Conservation (phyloP, 2,797 vertebrate genomes). For the Alauda arvensis region DNA sequence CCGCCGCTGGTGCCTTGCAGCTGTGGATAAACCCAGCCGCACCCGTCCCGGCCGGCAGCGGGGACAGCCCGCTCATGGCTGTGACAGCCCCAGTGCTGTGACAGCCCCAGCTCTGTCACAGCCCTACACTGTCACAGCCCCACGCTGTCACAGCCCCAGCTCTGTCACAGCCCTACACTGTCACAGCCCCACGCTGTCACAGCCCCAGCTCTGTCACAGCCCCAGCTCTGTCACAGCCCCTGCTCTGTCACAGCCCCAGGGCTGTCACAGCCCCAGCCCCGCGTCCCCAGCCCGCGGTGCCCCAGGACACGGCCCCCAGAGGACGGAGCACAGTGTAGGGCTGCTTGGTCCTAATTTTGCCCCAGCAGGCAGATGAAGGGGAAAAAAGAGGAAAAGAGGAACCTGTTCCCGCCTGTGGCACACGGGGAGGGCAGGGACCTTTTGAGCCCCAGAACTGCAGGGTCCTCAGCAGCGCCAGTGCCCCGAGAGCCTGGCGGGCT, state of each 20-base stretch:
- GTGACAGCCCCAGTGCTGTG: accelerated
- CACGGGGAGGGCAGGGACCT: accelerated
- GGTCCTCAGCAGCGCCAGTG: accelerated
- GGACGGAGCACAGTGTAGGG: accelerated
- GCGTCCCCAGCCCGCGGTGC: accelerated
- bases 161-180: not conserved
- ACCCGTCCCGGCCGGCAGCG: accelerated
- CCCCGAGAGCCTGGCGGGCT: not conserved
- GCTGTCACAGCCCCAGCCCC: not conserved
- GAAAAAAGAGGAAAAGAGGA: not conserved
- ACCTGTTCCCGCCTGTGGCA: not conserved
- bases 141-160: not conserved
- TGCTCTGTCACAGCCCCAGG: not conserved
- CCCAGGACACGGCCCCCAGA: not conserved
- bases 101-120: too few species aligned
- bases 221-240: not conserved
- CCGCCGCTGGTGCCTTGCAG: accelerated
- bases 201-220: too few species aligned
- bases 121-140: too few species aligned
- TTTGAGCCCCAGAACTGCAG: not conserved
- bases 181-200: too few species aligned
- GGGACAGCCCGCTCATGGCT: too few species aligned
- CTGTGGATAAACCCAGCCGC: not conserved
- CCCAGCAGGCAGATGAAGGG: not conserved
- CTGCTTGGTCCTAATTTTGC: accelerated